Evolutionary conservation across 2,797 vertebrate genomes (phyloP), one percentile per base, ranked within the genome.

Genomic region (Lagodon rhomboides): DNA sequence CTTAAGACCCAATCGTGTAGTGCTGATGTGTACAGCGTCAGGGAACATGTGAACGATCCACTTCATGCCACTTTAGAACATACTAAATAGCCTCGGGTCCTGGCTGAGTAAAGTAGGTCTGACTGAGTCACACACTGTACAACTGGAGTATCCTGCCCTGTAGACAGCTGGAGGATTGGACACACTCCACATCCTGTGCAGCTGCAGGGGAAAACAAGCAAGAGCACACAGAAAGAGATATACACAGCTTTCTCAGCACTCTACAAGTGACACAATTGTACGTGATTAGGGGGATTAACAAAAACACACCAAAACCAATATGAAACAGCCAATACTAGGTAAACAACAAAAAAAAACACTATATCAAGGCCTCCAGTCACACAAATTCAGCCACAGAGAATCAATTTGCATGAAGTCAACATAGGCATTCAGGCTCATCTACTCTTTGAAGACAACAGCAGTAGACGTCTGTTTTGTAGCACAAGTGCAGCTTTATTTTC

Each of bases 61-160:
- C 81, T 49, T 38, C 11, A 72, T 56, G 27, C 53, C 23, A 38
- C 23, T 74, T 58, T 27, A 69, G 60, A 69, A 70, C 85, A 83
- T 34, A 71, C 5, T 61, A 66, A 85, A 68, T 34, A 55, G 72
- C 76, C 38, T 25, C 5, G 11, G 56, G 68, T 44, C 43, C 34
- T 77, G 79, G 62, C 65, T 73, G 56, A 49, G 41, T 50, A 73
- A 83, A 86, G 85, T 68, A 74, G 76, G 78, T 44, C 74, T 79
- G 82, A 89, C 88, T 89, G 87, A 94, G 80, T 90, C 85, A 84
- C 61, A 83, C 73, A 82, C 87, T 87, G 81, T 72, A 88, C 73
- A 80, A 90, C 65, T 87, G 86, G 85, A 89, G 90, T 84, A 89
- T 91, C 90, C 87, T 89, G 83, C 83, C 34, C 59, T 84, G 69